These are phyloP conservation scores for Amphiprion clarkii DNA, from an alignment of 2,797 vertebrate genomes.

Conservation along the genomic window DNA sequence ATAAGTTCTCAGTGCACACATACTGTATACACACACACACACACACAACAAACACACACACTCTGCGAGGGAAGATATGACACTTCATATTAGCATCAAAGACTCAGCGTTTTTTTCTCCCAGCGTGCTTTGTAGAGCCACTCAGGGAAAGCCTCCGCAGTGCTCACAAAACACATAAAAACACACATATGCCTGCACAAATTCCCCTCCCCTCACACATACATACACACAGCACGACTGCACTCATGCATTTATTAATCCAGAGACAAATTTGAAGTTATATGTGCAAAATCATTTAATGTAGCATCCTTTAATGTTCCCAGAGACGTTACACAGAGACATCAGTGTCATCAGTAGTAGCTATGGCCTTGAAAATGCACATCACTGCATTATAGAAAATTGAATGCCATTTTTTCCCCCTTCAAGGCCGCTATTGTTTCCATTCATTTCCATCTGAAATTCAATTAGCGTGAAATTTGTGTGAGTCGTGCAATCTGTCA, in stretches of 20 bases:
- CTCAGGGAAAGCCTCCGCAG: constrained; percentile 59
- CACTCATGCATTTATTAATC: constrained; percentile 5
- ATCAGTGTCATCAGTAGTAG: background rate
- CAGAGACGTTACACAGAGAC: background rate
- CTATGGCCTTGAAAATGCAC: background rate
- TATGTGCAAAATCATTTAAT: background rate
- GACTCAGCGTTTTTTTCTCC: constrained; percentile 59
- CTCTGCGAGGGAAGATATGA: constrained; percentile 64
- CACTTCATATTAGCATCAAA: constrained; percentile 78
- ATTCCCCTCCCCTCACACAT: background rate
- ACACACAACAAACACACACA: constrained; percentile 46
- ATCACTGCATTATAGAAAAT: background rate
- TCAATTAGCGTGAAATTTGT: constrained; percentile 6
- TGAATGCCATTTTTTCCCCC: background rate
- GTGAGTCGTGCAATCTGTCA: constrained; percentile 14
- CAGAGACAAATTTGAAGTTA: background rate
- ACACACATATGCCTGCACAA: constrained; percentile 35
- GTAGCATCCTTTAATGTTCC: background rate
- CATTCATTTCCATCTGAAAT: constrained; percentile 1
- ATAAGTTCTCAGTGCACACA: constrained; percentile 63
- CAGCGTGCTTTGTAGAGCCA: constrained; percentile 52
- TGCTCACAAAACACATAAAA: constrained; percentile 46
- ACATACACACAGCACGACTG: constrained; percentile 5
- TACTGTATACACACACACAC: constrained; percentile 56
- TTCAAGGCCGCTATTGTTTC: constrained; percentile 1